Evolutionary conservation across 2,888 invertebrate genomes (phyloP), one percentile per base, ranked within the genome.

Genomic region (Laothoe populi): DNA sequence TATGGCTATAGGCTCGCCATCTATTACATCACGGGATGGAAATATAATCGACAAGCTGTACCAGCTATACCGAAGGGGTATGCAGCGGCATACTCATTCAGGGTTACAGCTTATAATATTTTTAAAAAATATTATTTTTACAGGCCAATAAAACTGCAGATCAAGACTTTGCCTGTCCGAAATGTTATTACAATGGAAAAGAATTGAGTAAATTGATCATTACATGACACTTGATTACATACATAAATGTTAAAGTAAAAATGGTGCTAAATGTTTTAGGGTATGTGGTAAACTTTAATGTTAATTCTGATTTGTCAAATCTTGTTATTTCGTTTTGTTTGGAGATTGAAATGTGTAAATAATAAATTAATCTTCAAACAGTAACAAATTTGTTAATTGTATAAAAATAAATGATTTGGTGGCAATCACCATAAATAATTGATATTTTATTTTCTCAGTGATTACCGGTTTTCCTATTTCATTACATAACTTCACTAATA

Each of bases 101-200:
- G n/a, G n/a, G n/a, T n/a, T n/a, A n/a, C n/a, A n/a, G n/a, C n/a
- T n/a, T n/a, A n/a, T n/a, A 16, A n/a, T 57, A 2, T 49, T 23
- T 19, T 64, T 57, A 59, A 10, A 19, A 19, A 24, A 10, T 23
- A 8, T 35, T 62, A 57, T 61, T 57, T 61, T 68, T 66, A 75
- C 88, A 95, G 94, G 95, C 95, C 0, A 96, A 95, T 83, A 93
- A 95, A 75, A 78, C 88, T 42, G 95, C 95, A 1, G 96, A 96
- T 86, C 82, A 92, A 21, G 94, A 94, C 70, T 96, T 94, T 85
- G 91, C 93, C 63, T 96, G 96, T 74, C 95, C 95, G 2, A 88
- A 93, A 64, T 96, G 96, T 82, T 95, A 94, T 74, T 93, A 78
- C 67, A 88, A 82, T 76, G 92, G 92, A 44, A 87, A 81, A 66